Evolutionary conservation across 2,888 invertebrate genomes (phyloP).

Genomic region (Agrotis segetum): DNA sequence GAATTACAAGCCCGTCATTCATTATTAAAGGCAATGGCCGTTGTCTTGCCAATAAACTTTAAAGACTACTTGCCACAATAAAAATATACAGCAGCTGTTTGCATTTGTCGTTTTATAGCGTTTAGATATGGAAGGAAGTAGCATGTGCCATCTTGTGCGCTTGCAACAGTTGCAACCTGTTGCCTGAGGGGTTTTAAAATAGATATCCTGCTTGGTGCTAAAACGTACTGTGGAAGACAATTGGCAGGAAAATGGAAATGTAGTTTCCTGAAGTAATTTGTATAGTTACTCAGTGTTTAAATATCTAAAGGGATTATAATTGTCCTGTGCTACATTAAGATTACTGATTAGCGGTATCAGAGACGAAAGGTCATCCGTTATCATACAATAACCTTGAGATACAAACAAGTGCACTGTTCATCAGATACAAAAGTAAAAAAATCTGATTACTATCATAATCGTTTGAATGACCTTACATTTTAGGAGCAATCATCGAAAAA

Average conservation of each 20-base stretch:
- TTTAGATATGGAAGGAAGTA: constrained; percentile 39
- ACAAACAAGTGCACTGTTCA: constrained; percentile 15
- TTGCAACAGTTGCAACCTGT: constrained; percentile 35
- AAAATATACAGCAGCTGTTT: constrained; percentile 42
- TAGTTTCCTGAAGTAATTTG: constrained; percentile 1
- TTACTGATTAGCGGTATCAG: constrained; percentile 2
- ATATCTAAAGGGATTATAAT: constrained; percentile 3
- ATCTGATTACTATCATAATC: constrained; percentile 8
- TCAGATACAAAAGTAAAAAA: constrained; percentile 6
- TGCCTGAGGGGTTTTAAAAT: constrained; percentile 40
- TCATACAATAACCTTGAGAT: constrained; percentile 26
- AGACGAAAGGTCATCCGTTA: constrained; percentile 42
- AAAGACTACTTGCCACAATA: constrained; percentile 7
- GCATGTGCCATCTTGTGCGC: constrained; percentile 38
- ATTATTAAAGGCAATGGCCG: constrained; percentile 7
- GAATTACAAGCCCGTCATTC: constrained; percentile 9
- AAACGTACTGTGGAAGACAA: constrained; percentile 14
- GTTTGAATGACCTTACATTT: constrained; percentile 21
- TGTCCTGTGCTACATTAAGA: background rate
- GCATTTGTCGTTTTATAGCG: constrained; percentile 15
- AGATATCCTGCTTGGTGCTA: constrained; percentile 13
- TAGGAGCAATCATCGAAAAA: constrained; percentile 16
- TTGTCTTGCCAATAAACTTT: constrained; percentile 17
- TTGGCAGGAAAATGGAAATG: constrained; percentile 30
- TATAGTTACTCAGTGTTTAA: background rate